These are phyloP conservation scores for Papilio xuthus DNA, from an alignment of 1,140 invertebrate species.

Conservation along the genomic window DNA sequence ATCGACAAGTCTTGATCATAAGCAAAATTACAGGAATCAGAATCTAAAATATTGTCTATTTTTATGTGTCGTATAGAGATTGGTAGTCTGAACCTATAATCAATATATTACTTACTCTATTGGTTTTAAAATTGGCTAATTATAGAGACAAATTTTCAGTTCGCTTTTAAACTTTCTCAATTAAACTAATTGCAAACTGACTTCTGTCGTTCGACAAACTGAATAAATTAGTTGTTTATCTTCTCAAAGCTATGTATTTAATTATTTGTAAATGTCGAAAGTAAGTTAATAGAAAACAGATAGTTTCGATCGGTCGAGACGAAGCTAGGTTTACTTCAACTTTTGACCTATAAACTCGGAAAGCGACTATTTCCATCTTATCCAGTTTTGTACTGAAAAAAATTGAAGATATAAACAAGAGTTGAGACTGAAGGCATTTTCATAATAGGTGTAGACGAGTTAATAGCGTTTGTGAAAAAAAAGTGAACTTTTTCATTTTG, in stretches of 20 bases:
- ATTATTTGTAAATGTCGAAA: not conserved
- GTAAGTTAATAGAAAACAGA: not conserved
- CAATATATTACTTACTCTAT: not conserved
- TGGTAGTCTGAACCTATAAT: no score
- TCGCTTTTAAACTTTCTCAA: not conserved
- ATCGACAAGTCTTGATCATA: no score
- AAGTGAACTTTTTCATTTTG: no score
- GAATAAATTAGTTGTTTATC: slow-evolving; percentile 4
- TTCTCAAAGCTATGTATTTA: not conserved
- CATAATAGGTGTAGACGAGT: no score
- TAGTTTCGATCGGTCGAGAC: not conserved
- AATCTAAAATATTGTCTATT: no score
- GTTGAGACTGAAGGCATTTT: not conserved
- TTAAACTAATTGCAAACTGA: slow-evolving; percentile 17
- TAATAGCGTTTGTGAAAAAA: no score
- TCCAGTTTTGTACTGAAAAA: not conserved
- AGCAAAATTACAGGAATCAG: no score
- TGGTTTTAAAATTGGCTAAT: not conserved
- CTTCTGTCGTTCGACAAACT: slow-evolving; percentile 18
- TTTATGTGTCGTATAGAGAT: no score
- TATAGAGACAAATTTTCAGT: not conserved
- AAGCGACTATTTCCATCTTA: not conserved
- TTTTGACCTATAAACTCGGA: not conserved
- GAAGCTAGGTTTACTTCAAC: not conserved
- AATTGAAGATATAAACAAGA: no score